phyloP scores from a whole-genome alignment of 2,797 vertebrate genomes.

The Trachurus trachurus region DNA sequence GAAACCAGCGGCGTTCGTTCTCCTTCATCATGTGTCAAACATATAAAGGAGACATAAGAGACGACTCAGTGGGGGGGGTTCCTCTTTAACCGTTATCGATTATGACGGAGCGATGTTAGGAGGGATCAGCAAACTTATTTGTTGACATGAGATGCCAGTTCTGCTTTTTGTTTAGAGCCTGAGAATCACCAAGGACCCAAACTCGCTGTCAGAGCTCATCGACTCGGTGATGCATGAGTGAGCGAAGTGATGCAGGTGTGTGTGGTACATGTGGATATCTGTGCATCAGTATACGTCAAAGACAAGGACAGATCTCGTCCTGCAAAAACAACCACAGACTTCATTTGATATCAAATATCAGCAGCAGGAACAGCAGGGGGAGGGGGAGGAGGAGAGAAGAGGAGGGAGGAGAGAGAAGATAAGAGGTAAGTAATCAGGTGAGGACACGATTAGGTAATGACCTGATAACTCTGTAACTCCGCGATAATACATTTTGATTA shows the following conservation, averaged over 20 bases:
- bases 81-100: neutral
- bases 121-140: neutral
- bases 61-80: neutral
- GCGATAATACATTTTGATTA: slow-evolving; percentile 43
- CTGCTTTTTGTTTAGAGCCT: neutral
- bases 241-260: neutral
- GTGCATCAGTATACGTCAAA: neutral
- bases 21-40: neutral
- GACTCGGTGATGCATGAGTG: neutral
- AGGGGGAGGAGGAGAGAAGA: neutral
- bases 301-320: slow-evolving; percentile 13
- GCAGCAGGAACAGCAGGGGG: neutral
- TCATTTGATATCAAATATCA: slow-evolving; percentile 33
- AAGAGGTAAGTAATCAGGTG: slow-evolving; percentile 29
- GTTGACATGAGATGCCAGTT: slow-evolving; percentile 15
- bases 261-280: neutral
- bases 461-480: slow-evolving; percentile 46
- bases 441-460: slow-evolving; percentile 45
- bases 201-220: slow-evolving; percentile 18
- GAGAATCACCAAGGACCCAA: slow-evolving; percentile 9
- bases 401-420: slow-evolving; percentile 10
- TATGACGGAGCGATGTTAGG: neutral
- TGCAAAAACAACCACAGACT: slow-evolving; percentile 19
- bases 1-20: too few relatives aligned
- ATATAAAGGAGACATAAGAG: too few relatives aligned